A percentile compares a stretch with the other conserved stretches of the same genome.
These are phyloP conservation scores for Babyrousa celebensis DNA, from an alignment of 2,797 vertebrate species.

Conservation along the genomic window DNA sequence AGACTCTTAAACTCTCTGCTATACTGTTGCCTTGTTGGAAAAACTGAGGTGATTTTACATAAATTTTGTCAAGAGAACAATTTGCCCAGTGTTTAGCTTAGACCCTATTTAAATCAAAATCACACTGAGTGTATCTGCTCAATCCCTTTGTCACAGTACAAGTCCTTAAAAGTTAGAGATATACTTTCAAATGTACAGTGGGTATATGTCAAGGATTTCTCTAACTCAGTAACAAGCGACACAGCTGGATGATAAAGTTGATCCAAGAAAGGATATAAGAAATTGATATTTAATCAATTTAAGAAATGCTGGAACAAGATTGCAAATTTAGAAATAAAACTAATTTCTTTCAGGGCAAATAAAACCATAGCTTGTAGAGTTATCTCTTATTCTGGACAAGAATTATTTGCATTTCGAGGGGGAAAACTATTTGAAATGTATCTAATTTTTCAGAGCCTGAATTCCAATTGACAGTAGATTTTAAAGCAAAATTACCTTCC, in stretches of 20 bases:
- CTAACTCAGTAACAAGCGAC: slow-evolving; percentile 41
- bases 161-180: slow-evolving; percentile 61
- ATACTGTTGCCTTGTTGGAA: neutral
- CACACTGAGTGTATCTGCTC: neutral
- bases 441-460: neutral
- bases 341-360: slow-evolving; percentile 22
- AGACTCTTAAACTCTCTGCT: neutral
- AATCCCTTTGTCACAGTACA: slow-evolving; percentile 35
- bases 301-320: slow-evolving; percentile 24
- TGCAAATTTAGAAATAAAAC: slow-evolving; percentile 42
- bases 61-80: slow-evolving; percentile 47
- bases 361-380: neutral
- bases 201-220: slow-evolving; percentile 11
- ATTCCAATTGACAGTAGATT: neutral
- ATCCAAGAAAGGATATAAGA: neutral
- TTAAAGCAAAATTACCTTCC: neutral
- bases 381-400: slow-evolving; percentile 36
- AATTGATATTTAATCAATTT: neutral
- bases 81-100: slow-evolving; percentile 57
- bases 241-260: neutral
- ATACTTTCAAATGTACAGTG: neutral
- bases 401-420: neutral
- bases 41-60: neutral
- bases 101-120: slow-evolving; percentile 11
- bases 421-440: slow-evolving; percentile 10